These are phyloP conservation scores for Brachyhypopomus gauderio DNA, from an alignment of 2,113 vertebrate genomes.

Conservation along the genomic window DNA sequence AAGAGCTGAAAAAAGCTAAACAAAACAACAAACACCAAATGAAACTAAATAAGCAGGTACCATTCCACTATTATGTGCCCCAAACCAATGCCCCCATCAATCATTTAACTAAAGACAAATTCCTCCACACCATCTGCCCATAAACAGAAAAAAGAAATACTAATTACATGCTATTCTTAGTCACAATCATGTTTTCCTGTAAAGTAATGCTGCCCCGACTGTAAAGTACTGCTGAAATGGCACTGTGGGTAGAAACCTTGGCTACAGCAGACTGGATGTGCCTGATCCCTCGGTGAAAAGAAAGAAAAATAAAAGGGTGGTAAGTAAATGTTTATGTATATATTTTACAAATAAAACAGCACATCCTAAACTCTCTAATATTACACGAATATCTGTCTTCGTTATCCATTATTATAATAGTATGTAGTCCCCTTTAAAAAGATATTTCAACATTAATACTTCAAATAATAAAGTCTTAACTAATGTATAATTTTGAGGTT, in stretches of 20 bases:
- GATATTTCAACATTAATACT: background rate
- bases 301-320: background rate
- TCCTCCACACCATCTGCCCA: constrained; percentile 26
- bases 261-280: background rate
- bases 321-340: background rate
- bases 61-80: constrained; percentile 6
- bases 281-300: background rate
- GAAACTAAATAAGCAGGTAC: constrained; percentile 5
- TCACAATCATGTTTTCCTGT: background rate
- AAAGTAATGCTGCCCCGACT: background rate
- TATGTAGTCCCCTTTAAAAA: background rate
- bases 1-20: background rate
- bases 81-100: background rate
- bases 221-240: constrained; percentile 1
- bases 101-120: background rate
- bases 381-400: background rate
- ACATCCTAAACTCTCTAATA: background rate
- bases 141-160: constrained; percentile 3
- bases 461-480: background rate
- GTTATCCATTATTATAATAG: background rate
- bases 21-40: too few relatives aligned
- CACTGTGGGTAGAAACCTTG: background rate
- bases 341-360: background rate
- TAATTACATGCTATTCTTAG: constrained; percentile 33
- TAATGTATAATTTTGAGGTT: background rate